Evolutionary conservation across 2,113 vertebrate species (phyloP).

Genomic region (Opisthocomus hoazin): DNA sequence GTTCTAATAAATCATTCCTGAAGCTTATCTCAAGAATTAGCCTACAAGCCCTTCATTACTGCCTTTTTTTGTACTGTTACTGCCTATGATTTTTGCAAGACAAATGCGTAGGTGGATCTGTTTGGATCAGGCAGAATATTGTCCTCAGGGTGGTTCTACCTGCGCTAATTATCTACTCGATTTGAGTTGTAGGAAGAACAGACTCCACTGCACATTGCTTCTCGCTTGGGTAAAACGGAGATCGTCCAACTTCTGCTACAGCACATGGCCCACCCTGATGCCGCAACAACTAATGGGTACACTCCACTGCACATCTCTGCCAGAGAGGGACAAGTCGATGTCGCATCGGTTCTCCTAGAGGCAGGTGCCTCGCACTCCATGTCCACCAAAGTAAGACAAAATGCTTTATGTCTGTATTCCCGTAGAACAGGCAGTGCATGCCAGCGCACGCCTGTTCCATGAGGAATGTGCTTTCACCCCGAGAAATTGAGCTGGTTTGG

Average conservation of each 20-base stretch:
- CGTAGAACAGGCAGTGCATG: accelerated
- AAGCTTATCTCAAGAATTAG: neutral
- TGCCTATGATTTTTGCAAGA: neutral
- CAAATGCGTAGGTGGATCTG: accelerated
- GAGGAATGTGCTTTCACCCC: accelerated
- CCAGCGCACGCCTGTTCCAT: accelerated
- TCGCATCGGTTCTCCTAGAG: constrained; percentile 89
- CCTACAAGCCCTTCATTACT: accelerated
- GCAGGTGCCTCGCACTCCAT: constrained; percentile 92
- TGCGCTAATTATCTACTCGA: neutral
- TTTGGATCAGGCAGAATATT: neutral
- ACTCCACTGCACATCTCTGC: constrained; percentile 95
- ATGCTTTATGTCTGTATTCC: accelerated
- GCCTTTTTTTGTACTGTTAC: neutral
- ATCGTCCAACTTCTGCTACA: constrained; percentile 95
- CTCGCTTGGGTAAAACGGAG: constrained; percentile 95
- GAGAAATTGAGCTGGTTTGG: neutral
- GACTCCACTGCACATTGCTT: constrained; percentile 96
- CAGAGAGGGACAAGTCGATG: constrained; percentile 92
- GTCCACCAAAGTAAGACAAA: constrained; percentile 85
- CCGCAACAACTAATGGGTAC: constrained; percentile 92
- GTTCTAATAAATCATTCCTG: neutral
- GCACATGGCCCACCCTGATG: constrained; percentile 97
- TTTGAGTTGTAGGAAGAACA: constrained; percentile 91
- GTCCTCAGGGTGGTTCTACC: neutral